Evolutionary conservation across 2,113 vertebrate genomes (phyloP), one percentile per base, ranked within the genome.

Genomic region (Nycticryphes semicollaris): DNA sequence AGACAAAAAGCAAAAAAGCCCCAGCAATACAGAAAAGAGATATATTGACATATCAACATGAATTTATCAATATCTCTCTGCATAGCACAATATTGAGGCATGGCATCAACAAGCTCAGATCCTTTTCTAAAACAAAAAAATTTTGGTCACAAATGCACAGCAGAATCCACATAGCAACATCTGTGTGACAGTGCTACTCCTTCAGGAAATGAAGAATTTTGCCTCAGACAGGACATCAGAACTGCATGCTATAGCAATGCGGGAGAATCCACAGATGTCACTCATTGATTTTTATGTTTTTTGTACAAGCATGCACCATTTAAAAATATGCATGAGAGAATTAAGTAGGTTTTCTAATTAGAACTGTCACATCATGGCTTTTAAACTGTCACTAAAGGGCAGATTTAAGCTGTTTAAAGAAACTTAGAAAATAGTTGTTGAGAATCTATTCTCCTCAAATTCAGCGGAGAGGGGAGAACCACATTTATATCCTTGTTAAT

Each of bases 221-320:
- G 6, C 19, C 45, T 9, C 21, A 64, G 45, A 4, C 30, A 57
- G 79, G 79, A 77, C 11, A 92, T 20, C 24, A 92, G 63, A 74
- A 77, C 20, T 50, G 28, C 24, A 66, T 0, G 0, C 1, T 43
- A 9, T 22, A 72, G 15, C 15, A 16, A 21, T 20, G 20, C 13
- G 63, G 25, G 9, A 70, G 5, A 84, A 87, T 33, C 14, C 66
- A 60, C 5, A 78, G 51, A 74, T 67, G 30, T 59, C 12, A 67
- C 18, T 41, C 18, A 1, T 3, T 66, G 54, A 47, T 43, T 90
- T 81, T 85, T 35, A 8, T 88, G 10, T 8, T 79, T 79, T 93
- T 57, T 50, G 13, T 28, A 48, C 2, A 1, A 45, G 8, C 4
- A 33, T 5, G 57, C 27, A 62, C 3, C 2, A 7, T 47, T 28